A percentile compares a stretch with the other conserved stretches of the same genome.
Conservation (phyloP, 2,113 vertebrate genomes). For the Salvelinus alpinus region DNA sequence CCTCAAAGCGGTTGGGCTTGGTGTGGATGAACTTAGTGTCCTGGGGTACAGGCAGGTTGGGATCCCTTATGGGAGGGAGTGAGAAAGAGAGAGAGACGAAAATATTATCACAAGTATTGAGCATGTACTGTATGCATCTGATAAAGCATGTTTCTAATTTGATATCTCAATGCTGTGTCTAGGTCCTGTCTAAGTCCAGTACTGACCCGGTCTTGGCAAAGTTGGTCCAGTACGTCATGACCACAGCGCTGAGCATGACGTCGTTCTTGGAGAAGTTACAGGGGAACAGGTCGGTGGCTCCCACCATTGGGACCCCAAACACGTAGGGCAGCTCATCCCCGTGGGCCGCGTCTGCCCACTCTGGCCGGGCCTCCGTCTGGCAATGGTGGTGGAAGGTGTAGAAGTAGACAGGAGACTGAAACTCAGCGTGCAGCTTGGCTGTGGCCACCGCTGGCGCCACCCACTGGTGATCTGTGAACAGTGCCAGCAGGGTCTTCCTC, state of each 20-base stretch:
- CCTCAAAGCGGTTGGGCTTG: slow-evolving; percentile 97
- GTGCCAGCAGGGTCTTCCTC: slow-evolving; percentile 87
- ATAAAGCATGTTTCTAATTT: no score
- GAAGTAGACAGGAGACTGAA: slow-evolving; percentile 94
- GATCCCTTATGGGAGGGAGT: slow-evolving; percentile 77
- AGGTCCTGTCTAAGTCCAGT: background rate
- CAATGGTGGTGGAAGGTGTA: slow-evolving; percentile 98
- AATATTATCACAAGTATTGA: background rate
- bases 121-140: background rate
- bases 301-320: slow-evolving; percentile 95
- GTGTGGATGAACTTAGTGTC: slow-evolving; percentile 99
- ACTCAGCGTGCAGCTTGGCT: slow-evolving; percentile 93
- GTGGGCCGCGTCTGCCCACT: slow-evolving; percentile 93
- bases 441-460: slow-evolving; percentile 94
- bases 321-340: slow-evolving; percentile 95
- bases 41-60: slow-evolving; percentile 95
- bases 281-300: slow-evolving; percentile 92
- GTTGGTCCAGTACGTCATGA: slow-evolving; percentile 98
- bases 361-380: slow-evolving; percentile 91
- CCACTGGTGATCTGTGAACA: slow-evolving; percentile 97
- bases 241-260: slow-evolving; percentile 91
- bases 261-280: slow-evolving; percentile 99
- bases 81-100: background rate
- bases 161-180: background rate
- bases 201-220: slow-evolving; percentile 93